A percentile compares a stretch with the other conserved stretches of the same genome.
phyloP scores from a whole-genome alignment of 2,888 invertebrate species.

The Drosophila cracens region DNA sequence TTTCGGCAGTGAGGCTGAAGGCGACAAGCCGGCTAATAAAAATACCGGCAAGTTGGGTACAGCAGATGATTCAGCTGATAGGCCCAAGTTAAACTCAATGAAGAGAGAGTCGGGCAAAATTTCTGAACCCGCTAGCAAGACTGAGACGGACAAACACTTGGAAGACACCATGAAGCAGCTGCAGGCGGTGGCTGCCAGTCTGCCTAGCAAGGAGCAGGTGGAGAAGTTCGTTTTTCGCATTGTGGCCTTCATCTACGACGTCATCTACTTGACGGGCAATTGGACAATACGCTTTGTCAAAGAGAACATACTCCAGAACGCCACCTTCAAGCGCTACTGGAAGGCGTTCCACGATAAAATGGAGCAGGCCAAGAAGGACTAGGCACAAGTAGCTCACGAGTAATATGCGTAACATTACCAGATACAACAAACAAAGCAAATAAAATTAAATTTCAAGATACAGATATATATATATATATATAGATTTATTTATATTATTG shows the following conservation, averaged over 20 bases:
- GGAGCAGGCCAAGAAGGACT: slow-evolving; percentile 76
- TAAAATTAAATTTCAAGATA: slow-evolving; percentile 37
- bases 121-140: not conserved
- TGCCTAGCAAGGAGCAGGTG: slow-evolving; percentile 78
- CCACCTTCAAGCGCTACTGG: slow-evolving; percentile 68
- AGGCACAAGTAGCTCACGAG: slow-evolving; percentile 5
- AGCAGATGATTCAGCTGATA: slow-evolving; percentile 7
- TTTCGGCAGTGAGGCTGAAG: slow-evolving; percentile 5
- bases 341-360: slow-evolving; percentile 78
- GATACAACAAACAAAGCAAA: slow-evolving; percentile 28
- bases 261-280: slow-evolving; percentile 56
- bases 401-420: slow-evolving; percentile 2
- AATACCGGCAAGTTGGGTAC: slow-evolving; percentile 5
- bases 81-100: not conserved
- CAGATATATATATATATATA: not conserved
- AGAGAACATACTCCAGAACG: slow-evolving; percentile 65
- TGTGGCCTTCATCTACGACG: slow-evolving; percentile 78
- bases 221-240: slow-evolving; percentile 79
- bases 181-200: slow-evolving; percentile 50
- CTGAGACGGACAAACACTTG: slow-evolving; percentile 4
- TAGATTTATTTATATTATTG: not conserved
- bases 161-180: slow-evolving; percentile 57
- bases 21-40: slow-evolving; percentile 9
- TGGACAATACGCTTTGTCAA: slow-evolving; percentile 62
- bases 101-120: not conserved